Percentiles rank a stretch among this genome's conserved stretches.
These are phyloP conservation scores for Hydrotaea diabolus DNA, from an alignment of 2,888 invertebrate species.

Conservation along the genomic window DNA sequence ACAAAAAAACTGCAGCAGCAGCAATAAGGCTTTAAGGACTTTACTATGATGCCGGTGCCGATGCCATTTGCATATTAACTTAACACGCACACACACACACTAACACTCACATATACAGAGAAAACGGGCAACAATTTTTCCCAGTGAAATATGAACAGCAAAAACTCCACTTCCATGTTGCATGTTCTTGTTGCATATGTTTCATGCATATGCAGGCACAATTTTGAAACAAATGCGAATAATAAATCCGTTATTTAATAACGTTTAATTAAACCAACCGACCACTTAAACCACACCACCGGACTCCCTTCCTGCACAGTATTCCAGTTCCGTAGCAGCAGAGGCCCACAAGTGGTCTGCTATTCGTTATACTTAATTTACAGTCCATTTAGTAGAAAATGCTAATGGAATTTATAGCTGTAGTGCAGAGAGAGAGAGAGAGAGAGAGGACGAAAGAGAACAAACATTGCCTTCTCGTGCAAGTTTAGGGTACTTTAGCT, in stretches of 20 bases:
- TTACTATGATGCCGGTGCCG: not conserved
- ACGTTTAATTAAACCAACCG: slow-evolving; percentile 41
- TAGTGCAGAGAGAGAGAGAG: no score
- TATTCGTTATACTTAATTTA: not conserved
- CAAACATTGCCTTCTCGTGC: no score
- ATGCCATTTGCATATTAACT: slow-evolving; percentile 38
- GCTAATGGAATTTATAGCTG: not conserved
- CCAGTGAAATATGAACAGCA: slow-evolving; percentile 10
- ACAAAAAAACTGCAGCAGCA: not conserved
- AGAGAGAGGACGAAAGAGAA: not conserved
- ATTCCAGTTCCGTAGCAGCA: not conserved
- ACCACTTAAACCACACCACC: not conserved
- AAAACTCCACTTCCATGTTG: slow-evolving; percentile 11
- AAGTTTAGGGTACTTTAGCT: no score
- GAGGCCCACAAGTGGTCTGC: not conserved
- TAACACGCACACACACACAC: not conserved
- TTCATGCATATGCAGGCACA: not conserved
- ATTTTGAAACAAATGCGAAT: slow-evolving; percentile 25
- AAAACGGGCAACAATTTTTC: not conserved
- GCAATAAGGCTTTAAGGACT: slow-evolving; percentile 28
- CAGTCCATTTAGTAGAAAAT: not conserved
- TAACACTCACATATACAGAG: not conserved
- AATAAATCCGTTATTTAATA: slow-evolving; percentile 50
- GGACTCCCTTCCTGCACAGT: not conserved
- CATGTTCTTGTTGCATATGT: slow-evolving; percentile 33